Evolutionary conservation across 1,140 invertebrate species (phyloP).

Genomic region (Ruditapes philippinarum): DNA sequence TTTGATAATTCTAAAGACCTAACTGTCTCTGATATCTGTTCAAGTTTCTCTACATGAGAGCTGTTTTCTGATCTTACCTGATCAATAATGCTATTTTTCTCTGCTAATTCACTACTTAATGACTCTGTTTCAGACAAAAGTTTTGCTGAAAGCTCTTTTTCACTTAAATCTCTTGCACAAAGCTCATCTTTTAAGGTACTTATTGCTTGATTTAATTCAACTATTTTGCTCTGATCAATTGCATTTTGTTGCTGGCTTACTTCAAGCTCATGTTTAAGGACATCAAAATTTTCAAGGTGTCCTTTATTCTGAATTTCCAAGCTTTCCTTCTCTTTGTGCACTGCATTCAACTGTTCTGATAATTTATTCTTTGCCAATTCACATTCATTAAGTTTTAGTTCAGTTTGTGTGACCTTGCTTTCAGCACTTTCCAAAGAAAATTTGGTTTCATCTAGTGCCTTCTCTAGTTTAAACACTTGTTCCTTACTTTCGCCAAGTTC

Average conservation of each 20-base stretch:
- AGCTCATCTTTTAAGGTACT: constrained; percentile 37
- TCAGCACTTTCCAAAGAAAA: constrained; percentile 35
- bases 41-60: background rate
- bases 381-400: constrained; percentile 16
- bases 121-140: background rate
- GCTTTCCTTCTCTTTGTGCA: constrained; percentile 13
- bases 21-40: constrained; percentile 1
- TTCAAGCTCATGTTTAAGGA: constrained; percentile 4
- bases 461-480: background rate
- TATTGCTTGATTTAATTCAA: background rate
- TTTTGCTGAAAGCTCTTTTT: constrained; percentile 16
- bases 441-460: constrained; percentile 24
- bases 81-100: background rate
- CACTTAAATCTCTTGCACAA: background rate
- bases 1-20: constrained; percentile 13
- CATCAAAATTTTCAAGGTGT: constrained; percentile 28
- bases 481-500: background rate
- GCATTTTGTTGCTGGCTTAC: background rate
- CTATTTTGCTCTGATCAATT: constrained; percentile 13
- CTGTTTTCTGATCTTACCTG: constrained; percentile 23
- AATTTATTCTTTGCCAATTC: background rate
- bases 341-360: background rate
- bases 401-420: background rate
- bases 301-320: background rate
- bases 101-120: constrained; percentile 3